phyloP scores from a whole-genome alignment of 2,797 vertebrate species.

The Lithobates pipiens region DNA sequence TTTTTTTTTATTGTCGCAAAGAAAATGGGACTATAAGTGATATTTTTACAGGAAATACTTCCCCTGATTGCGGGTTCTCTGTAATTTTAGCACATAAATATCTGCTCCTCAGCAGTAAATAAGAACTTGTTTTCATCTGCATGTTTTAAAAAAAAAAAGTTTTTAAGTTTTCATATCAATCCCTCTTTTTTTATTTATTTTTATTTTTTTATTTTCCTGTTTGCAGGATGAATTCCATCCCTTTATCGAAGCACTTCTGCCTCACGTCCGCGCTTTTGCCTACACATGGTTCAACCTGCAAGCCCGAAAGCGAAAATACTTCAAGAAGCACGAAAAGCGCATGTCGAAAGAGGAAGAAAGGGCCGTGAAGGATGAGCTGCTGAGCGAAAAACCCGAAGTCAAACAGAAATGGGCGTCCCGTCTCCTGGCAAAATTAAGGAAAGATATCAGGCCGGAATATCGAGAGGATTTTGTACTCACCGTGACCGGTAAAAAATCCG shows the following conservation, averaged over 20 bases:
- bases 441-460: constrained; percentile 99
- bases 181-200: not conserved
- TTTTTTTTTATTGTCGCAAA: not conserved
- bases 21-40: not conserved
- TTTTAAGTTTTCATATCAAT: not conserved
- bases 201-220: not conserved
- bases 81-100: not conserved
- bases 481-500: constrained; percentile 96
- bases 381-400: constrained; percentile 97
- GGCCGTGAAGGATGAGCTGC: constrained; percentile 97
- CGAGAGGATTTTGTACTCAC: constrained; percentile 99
- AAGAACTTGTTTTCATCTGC: not conserved
- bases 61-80: not conserved
- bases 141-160: not conserved
- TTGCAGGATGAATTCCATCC: constrained; percentile 96
- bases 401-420: constrained; percentile 99
- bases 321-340: constrained; percentile 99
- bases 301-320: constrained; percentile 99
- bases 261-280: constrained; percentile 96
- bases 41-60: not conserved
- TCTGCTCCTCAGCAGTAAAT: not conserved
- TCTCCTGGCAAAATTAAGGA: constrained; percentile 96
- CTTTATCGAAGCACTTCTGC: constrained; percentile 98
- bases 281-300: constrained; percentile 99
- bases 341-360: constrained; percentile 99